Conservation (phyloP, 92 coral and sea anemone genomes). For the Bergia sp. region DNA sequence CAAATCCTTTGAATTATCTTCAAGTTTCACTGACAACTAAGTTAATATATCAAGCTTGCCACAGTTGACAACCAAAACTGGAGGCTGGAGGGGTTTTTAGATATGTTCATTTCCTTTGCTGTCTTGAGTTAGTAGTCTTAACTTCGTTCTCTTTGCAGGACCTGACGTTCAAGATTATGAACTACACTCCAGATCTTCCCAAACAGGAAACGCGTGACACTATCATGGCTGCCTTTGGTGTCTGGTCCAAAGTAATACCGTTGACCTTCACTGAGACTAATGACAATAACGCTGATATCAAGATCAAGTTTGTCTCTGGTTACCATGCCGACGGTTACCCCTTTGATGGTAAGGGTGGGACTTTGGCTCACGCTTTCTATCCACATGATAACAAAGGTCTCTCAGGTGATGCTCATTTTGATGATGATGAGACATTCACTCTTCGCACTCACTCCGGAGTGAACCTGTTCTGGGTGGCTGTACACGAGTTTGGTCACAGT, state of each 20-base stretch:
- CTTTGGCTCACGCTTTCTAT: slow-evolving; percentile 33
- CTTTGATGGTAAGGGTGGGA: slow-evolving; percentile 32
- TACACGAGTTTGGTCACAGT: slow-evolving; percentile 94
- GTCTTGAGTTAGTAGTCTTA: no score
- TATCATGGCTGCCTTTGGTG: slow-evolving; percentile 7
- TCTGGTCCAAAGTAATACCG: slow-evolving; percentile 27
- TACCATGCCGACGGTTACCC: slow-evolving; percentile 37
- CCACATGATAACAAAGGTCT: slow-evolving; percentile 54
- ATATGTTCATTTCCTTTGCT: no score
- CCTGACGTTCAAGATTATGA: slow-evolving; percentile 26
- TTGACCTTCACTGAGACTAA: slow-evolving; percentile 30
- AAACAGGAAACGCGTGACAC: slow-evolving; percentile 30
- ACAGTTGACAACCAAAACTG: no score
- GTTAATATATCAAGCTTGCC: no score
- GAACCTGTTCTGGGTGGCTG: slow-evolving; percentile 82
- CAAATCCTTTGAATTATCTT: no score
- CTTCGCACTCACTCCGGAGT: slow-evolving; percentile 44
- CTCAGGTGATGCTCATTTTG: slow-evolving; percentile 92
- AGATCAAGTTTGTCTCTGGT: slow-evolving; percentile 21
- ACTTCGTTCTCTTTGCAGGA: neutral
- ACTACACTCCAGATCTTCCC: slow-evolving; percentile 42
- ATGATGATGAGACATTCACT: slow-evolving; percentile 82
- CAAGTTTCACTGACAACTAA: no score
- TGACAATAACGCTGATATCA: slow-evolving; percentile 29
- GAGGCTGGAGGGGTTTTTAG: no score